Evolutionary conservation across 2,797 vertebrate genomes (phyloP).

Genomic region (Gymnopithys bicolor): DNA sequence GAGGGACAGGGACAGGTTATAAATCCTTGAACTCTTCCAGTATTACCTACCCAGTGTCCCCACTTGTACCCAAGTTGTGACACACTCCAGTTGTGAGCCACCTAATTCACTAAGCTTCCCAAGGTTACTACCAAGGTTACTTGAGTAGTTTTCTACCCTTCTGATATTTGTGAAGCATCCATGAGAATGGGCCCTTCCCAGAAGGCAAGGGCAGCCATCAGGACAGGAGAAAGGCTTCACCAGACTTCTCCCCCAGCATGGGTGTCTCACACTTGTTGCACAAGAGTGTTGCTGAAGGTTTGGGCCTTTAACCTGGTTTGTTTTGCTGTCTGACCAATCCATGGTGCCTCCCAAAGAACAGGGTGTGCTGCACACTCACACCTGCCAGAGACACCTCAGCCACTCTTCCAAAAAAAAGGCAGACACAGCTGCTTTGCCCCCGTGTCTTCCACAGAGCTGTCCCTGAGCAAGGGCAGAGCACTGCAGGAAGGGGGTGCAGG

Average conservation of each 20-base stretch:
- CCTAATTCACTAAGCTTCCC: neutral
- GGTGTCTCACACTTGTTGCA: neutral
- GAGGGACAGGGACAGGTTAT: neutral
- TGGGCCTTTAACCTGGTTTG: neutral
- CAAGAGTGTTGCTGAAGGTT: neutral
- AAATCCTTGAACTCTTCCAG: neutral
- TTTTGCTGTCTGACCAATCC: neutral
- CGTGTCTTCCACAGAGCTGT: neutral
- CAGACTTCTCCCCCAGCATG: rapidly evolving
- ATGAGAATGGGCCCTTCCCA: neutral
- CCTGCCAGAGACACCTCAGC: neutral
- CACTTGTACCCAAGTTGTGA: neutral
- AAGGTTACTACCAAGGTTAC: neutral
- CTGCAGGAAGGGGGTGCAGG: neutral
- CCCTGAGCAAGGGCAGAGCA: neutral
- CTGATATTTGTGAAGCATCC: neutral
- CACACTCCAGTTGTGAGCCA: neutral
- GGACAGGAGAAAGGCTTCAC: neutral
- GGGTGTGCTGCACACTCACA: neutral
- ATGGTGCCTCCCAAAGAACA: neutral
- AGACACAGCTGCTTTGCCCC: neutral
- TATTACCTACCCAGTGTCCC: neutral
- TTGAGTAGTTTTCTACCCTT: neutral
- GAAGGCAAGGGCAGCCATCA: neutral
- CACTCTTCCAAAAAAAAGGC: neutral